Percentiles rank a stretch among this genome's conserved stretches.
phyloP scores from a whole-genome alignment of 2,888 invertebrate species.

The Trichogramma evanescens region DNA sequence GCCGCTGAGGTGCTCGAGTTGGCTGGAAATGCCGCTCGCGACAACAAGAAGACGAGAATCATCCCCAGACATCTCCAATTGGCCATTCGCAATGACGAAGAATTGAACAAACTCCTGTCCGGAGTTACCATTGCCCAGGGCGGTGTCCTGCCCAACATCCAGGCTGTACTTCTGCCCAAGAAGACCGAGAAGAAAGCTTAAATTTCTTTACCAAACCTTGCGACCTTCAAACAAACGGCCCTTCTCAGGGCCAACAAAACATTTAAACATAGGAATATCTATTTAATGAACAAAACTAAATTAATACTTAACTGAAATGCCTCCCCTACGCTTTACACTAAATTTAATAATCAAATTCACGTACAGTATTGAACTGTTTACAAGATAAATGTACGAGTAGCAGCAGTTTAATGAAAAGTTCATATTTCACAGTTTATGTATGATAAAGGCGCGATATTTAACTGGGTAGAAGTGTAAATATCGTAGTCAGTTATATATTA shows the following conservation, averaged over 20 bases:
- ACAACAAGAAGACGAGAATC: conserved; percentile 60
- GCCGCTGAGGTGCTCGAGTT: conserved; percentile 65
- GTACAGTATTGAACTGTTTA: too few relatives aligned
- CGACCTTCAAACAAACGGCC: not conserved
- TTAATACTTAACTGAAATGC: too few relatives aligned
- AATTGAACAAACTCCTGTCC: conserved; percentile 66
- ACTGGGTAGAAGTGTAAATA: too few relatives aligned
- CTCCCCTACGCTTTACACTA: too few relatives aligned
- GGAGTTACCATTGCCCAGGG: conserved; percentile 79
- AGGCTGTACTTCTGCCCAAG: conserved; percentile 66
- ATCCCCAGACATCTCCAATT: conserved; percentile 71
- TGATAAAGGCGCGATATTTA: too few relatives aligned
- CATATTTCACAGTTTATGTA: too few relatives aligned
- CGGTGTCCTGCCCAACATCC: conserved; percentile 74
- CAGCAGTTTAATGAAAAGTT: too few relatives aligned
- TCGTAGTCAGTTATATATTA: too few relatives aligned
- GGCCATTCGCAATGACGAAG: conserved; percentile 76
- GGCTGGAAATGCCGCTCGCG: conserved; percentile 60
- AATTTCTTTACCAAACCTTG: not conserved
- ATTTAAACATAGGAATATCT: too few relatives aligned
- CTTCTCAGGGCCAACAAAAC: conserved; percentile 8
- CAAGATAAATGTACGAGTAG: too few relatives aligned
- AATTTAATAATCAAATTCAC: too few relatives aligned
- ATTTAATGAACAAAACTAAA: too few relatives aligned
- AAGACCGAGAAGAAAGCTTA: conserved; percentile 50